Evolutionary conservation across 2,888 invertebrate species (phyloP).

Genomic region (Chouioia cunea): DNA sequence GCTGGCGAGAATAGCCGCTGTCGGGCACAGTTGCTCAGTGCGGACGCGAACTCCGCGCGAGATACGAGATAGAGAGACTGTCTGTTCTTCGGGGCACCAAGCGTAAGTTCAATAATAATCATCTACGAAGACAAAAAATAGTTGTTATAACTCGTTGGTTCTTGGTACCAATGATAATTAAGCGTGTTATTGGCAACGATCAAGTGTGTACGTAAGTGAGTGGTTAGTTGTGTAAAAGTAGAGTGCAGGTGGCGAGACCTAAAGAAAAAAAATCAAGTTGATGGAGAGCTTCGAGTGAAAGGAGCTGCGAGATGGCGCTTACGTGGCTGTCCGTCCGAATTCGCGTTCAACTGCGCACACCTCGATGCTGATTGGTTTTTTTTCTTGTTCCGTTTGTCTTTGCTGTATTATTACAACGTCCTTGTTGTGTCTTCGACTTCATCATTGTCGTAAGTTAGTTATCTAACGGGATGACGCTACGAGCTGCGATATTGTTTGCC

Average conservation of each 20-base stretch:
- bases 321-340: not conserved
- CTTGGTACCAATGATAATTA: not conserved
- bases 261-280: no score
- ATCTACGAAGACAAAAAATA: no score
- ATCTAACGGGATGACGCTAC: constrained; percentile 15
- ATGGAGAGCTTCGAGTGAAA: no score
- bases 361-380: constrained; percentile 5
- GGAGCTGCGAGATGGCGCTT: no score
- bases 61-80: constrained; percentile 53
- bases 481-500: constrained; percentile 14
- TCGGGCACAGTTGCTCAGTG: constrained; percentile 65
- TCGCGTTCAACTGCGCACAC: not conserved
- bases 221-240: constrained; percentile 1
- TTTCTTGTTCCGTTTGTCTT: not conserved
- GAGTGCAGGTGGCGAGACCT: constrained; percentile 3
- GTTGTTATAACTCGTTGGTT: no score
- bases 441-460: not conserved
- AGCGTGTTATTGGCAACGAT: not conserved
- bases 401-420: no score
- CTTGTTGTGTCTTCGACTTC: not conserved
- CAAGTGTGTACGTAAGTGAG: no score
- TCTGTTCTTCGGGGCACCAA: constrained; percentile 65
- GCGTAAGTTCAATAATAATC: constrained; percentile 58
- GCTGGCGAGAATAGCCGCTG: constrained; percentile 64
- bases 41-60: constrained; percentile 51